phyloP scores from a whole-genome alignment of 2,113 vertebrate species.

The Calidris pugnax region DNA sequence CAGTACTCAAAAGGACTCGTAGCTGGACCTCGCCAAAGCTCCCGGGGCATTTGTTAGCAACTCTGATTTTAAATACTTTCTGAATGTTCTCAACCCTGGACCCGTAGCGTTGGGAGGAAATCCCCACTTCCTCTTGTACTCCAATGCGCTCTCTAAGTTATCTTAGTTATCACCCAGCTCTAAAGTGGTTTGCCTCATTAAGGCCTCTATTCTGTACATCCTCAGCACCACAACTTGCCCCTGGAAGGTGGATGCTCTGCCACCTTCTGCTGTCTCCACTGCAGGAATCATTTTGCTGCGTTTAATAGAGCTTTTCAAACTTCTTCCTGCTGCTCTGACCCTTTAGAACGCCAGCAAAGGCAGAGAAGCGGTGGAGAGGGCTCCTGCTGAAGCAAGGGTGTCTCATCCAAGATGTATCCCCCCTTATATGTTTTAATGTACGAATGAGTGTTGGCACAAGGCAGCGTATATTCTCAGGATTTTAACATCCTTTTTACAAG shows the following conservation, averaged over 20 bases:
- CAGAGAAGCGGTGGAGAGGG: not conserved
- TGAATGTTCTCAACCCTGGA: not conserved
- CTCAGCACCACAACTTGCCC: not conserved
- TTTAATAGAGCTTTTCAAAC: not conserved
- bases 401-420: not conserved
- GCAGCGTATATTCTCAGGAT: not conserved
- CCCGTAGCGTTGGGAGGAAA: accelerated
- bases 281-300: not conserved
- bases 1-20: not conserved
- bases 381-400: not conserved
- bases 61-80: not conserved
- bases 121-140: not conserved
- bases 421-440: not conserved
- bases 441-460: not conserved
- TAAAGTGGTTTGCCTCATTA: not conserved
- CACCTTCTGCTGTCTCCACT: not conserved
- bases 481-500: constrained; percentile 6
- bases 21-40: not conserved
- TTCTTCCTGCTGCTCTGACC: not conserved
- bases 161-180: not conserved
- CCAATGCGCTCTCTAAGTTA: not conserved
- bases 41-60: not conserved
- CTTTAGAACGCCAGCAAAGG: not conserved
- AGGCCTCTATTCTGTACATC: not conserved
- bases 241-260: not conserved